Conservation (phyloP, 2,113 vertebrate species). For the Numida meleagris region DNA sequence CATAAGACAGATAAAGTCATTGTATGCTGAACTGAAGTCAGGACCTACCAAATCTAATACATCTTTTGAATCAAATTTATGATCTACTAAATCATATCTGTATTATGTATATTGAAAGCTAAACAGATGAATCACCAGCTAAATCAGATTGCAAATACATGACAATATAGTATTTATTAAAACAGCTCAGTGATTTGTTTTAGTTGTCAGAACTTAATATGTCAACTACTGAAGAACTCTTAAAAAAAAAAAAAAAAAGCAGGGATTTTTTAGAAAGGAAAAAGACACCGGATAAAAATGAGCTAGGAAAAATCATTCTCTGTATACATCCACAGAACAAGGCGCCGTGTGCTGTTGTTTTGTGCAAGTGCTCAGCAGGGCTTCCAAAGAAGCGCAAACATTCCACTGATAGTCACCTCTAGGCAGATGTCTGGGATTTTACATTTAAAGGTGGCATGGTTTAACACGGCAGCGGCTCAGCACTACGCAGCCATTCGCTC, state of each 20-base stretch:
- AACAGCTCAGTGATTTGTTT: conserved; percentile 5
- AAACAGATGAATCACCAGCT: conserved; percentile 46
- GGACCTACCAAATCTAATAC: conserved; percentile 40
- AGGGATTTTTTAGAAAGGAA: neutral
- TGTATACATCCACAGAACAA: neutral
- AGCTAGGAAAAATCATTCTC: neutral
- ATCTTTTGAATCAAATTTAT: conserved; percentile 52
- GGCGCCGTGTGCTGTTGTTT: neutral
- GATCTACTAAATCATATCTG: conserved; percentile 50
- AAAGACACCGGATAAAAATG: neutral
- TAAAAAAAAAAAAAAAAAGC: neutral
- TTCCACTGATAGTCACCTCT: neutral
- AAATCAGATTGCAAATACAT: conserved; percentile 44
- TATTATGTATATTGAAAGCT: conserved; percentile 48
- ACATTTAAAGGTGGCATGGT: neutral
- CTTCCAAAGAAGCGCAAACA: neutral
- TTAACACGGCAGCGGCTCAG: neutral
- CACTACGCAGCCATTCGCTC: neutral
- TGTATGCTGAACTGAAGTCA: conserved; percentile 15
- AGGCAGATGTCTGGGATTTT: neutral
- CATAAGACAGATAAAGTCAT: conserved; percentile 39
- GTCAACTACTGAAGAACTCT: neutral
- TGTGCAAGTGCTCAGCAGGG: neutral
- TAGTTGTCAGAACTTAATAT: conserved; percentile 14
- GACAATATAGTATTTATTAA: conserved; percentile 57